Conservation (phyloP, 2,797 vertebrate genomes). For the Bradypodion pumilum region DNA sequence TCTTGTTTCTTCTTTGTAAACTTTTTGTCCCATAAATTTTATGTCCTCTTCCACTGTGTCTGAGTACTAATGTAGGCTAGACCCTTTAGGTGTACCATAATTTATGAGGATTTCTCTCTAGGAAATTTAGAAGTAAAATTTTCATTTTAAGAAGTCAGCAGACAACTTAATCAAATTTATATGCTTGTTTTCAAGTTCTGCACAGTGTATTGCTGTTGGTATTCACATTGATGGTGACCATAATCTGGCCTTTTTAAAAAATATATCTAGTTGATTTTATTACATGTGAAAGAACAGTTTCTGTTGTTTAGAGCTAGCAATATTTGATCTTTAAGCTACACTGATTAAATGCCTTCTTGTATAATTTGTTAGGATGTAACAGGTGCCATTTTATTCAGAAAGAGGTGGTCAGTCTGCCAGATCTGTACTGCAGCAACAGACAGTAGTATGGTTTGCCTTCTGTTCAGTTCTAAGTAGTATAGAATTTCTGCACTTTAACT, state of each 20-base stretch:
- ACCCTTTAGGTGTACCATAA: background rate
- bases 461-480: constrained; percentile 14
- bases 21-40: background rate
- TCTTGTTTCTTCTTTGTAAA: background rate
- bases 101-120: background rate
- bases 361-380: background rate
- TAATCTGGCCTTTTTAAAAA: constrained; percentile 6
- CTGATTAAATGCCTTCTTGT: background rate
- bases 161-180: background rate
- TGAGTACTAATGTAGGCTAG: background rate
- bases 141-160: background rate
- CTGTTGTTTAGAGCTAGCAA: background rate
- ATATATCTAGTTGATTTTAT: constrained; percentile 23
- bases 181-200: background rate
- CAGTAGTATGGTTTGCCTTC: background rate
- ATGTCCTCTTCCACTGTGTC: background rate
- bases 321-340: background rate
- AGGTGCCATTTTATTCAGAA: background rate
- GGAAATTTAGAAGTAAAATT: background rate
- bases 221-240: constrained; percentile 22
- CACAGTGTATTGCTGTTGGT: constrained; percentile 30
- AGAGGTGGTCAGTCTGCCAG: background rate
- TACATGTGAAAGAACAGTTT: background rate
- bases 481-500: constrained; percentile 12
- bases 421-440: background rate